Evolutionary conservation across 2,888 invertebrate genomes (phyloP), one percentile per base, ranked within the genome.

Genomic region (Anorthoa munda): DNA sequence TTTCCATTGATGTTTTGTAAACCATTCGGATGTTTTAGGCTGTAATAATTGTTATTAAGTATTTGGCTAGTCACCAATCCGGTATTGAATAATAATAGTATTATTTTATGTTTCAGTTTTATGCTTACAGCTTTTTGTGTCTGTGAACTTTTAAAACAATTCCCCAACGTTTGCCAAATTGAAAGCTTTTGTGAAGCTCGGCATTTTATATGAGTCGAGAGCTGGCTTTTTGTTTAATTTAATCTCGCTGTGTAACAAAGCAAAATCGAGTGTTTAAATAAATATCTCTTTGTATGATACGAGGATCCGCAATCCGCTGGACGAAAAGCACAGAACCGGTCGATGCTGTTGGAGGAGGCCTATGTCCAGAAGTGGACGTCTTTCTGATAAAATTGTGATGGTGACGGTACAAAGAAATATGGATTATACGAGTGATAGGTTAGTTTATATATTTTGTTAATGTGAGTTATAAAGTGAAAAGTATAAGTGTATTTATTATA

Each of bases 11-110:
- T 45, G 23, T 75, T 74, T 67, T 46, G 61, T 45, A 56, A 21
- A 17, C 17, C 11, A 48, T 53, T 79, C 21, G 23, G 31, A 61
- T 61, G 46, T 45, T 56, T 51, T 31, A 56, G 55, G n/a, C 53
- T 58, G 59, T 68, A 68, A 59, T 45, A 69, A 69, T 63, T 56
- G 65, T 68, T 75, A 70, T 75, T 64, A 45, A 53, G 55, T 75
- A 77, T 82, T 85, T 87, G 83, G 82, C 78, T 73, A 50, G 72
- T 71, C 66, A 83, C 79, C 78, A 83, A 83, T 72, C 48, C 72
- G 50, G 59, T 63, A 77, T 69, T 72, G 67, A 65, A 83, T 83
- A 58, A 53, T 74, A 75, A 59, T 72, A 66, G 46, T 80, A 55
- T 56, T 31, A 66, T 59, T 51, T 51, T 51, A 66, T 68, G 48